Base-by-base conservation (phyloP, 1,140 invertebrate genomes). In the Asbolus verrucosus region DNA sequence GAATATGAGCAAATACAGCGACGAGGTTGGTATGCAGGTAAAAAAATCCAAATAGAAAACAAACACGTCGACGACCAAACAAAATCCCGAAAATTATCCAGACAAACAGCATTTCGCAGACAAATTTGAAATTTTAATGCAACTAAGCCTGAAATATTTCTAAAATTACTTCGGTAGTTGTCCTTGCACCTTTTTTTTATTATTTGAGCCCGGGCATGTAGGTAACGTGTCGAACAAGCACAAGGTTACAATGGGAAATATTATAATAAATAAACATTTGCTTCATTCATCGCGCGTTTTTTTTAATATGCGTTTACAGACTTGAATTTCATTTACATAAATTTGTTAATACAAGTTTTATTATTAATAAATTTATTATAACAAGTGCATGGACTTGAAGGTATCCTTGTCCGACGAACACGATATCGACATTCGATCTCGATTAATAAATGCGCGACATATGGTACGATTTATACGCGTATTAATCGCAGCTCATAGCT, bases 91-190 rank as follows among this genome's bases (percentile, higher is more conserved):
- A 74, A 76, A 76, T 71, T 72, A 74, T 74, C 69, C 67, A 73
- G 72, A 75, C 68, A 76, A 76, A 74, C 72, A 70, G 70, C 70
- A 71, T 76, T 72, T 72, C 50, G 67, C 73, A 67, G 60, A 69
- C 67, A 61, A 72, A 69, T 72, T 69, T 72, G 39, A 69, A 72
- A 74, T 71, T 74, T 74, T 74, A 76, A 76, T 74, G 71, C 68
- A 71, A 67, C 60, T 76, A 76, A 76, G 73, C 71, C 73, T 74
- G 71, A 76, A 74, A 76, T 76, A 76, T 76, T 74, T 73, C 70
- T 59, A 68, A 74, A 76, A 76, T 74, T 73, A 71, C 68, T 73
- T 68, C 66, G 41, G 70, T 68, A 43, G 73, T 70, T 66, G 74
- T 72, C 74, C 74, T 73, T 76, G 73, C 61, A 65, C 27, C 11